A percentile compares a stretch with the other conserved stretches of the same genome.
These are phyloP conservation scores for Chrysocyon brachyurus DNA, from an alignment of 2,797 vertebrate genomes.

Conservation along the genomic window DNA sequence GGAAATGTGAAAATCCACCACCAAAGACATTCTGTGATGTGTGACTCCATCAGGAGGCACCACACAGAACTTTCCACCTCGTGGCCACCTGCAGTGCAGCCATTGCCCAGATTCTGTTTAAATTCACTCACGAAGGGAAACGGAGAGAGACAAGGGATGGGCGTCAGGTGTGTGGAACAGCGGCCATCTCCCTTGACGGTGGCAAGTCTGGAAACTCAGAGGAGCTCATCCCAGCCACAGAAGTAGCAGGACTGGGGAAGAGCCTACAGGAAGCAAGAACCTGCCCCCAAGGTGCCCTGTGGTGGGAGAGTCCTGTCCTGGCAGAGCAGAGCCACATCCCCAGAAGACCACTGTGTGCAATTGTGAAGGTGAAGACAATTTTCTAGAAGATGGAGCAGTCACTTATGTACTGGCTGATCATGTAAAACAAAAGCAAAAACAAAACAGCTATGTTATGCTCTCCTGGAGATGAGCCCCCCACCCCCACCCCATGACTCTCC, in stretches of 20 bases:
- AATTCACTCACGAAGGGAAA: not conserved
- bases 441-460: too few relatives aligned
- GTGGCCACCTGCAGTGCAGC: accelerated
- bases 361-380: accelerated
- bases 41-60: not conserved
- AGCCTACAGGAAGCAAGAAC: not conserved
- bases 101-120: accelerated
- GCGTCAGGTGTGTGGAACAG: accelerated
- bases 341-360: accelerated
- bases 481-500: not conserved
- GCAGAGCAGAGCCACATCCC: not conserved
- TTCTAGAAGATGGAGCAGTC: not conserved
- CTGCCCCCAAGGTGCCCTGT: not conserved
- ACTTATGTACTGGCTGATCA: not conserved
- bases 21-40: accelerated
- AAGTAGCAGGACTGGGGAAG: not conserved
- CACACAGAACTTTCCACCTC: accelerated
- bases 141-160: not conserved
- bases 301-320: too few relatives aligned
- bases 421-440: not conserved
- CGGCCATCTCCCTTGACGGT: not conserved
- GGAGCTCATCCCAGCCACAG: not conserved
- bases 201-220: not conserved
- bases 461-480: not conserved
- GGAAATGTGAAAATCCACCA: accelerated